Evolutionary conservation across 2,888 invertebrate genomes (phyloP).

Genomic region (Melangyna quadrimaculata): DNA sequence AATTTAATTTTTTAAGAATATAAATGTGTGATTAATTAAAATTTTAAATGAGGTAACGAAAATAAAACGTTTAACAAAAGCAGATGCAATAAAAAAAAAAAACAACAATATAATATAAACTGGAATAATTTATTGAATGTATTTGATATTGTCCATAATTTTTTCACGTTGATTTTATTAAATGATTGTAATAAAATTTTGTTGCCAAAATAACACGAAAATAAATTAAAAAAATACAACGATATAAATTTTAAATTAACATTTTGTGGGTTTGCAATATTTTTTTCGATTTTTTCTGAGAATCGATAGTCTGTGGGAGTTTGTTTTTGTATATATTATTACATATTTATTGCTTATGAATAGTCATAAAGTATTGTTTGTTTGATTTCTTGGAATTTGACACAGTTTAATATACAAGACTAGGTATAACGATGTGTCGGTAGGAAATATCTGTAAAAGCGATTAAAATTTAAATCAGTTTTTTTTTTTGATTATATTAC

Average conservation of each 20-base stretch:
- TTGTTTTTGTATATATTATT: slow-evolving; percentile 4
- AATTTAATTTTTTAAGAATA: slow-evolving; percentile 14
- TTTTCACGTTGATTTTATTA: slow-evolving; percentile 44
- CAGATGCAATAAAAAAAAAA: background rate
- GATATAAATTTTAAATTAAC: slow-evolving; percentile 8
- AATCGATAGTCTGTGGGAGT: slow-evolving; percentile 45
- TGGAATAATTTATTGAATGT: slow-evolving; percentile 66
- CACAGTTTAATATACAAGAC: slow-evolving; percentile 3
- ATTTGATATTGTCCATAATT: slow-evolving; percentile 47
- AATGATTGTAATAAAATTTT: slow-evolving; percentile 56
- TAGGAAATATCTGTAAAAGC: slow-evolving; percentile 26
- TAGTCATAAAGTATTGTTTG: slow-evolving; percentile 45
- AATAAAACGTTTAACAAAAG: slow-evolving; percentile 60
- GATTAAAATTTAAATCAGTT: slow-evolving; percentile 25
- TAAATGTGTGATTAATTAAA: slow-evolving; percentile 60
- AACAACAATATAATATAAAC: slow-evolving; percentile 36
- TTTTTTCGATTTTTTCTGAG: slow-evolving; percentile 47
- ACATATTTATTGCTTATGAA: slow-evolving; percentile 36
- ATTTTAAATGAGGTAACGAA: slow-evolving; percentile 55
- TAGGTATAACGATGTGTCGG: slow-evolving; percentile 57
- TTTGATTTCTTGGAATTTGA: slow-evolving; percentile 44
- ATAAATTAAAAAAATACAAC: background rate
- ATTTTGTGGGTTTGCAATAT: slow-evolving; percentile 1
- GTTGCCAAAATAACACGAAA: slow-evolving; percentile 45
- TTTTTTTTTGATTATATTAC: too few species aligned